Conservation (phyloP, 2,888 invertebrate species). For the Schizaphis graminum region DNA sequence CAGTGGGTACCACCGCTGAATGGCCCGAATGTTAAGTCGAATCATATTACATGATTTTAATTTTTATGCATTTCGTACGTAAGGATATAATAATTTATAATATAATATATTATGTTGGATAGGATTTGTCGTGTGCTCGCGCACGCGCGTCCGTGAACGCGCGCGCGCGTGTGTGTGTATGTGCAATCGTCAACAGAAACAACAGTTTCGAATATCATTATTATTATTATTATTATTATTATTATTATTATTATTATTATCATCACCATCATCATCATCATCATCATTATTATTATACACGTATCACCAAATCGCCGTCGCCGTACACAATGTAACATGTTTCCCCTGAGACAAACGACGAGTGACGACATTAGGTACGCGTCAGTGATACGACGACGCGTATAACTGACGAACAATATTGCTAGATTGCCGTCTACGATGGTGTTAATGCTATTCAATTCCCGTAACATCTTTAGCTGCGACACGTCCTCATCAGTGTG, state of each 20-base stretch:
- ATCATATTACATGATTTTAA: not conserved
- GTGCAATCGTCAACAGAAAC: not conserved
- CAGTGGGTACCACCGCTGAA: not conserved
- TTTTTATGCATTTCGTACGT: not conserved
- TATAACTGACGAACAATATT: not conserved
- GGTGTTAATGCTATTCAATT: not conserved
- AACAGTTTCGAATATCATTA: not conserved
- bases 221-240: not conserved
- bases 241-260: too few species aligned
- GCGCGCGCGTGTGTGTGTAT: too few species aligned
- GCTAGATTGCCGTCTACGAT: not conserved
- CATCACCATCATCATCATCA: not conserved
- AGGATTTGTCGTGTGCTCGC: not conserved
- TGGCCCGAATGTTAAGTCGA: not conserved
- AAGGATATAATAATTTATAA: not conserved
- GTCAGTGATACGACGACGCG: not conserved
- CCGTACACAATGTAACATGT: not conserved
- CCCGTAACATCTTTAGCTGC: not conserved
- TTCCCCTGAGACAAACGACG: not conserved
- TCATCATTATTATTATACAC: not conserved
- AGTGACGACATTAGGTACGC: not conserved
- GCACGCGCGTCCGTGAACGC: not conserved
- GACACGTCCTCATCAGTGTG: constrained; percentile 5
- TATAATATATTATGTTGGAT: not conserved
- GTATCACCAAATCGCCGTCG: not conserved